Conservation (phyloP, 2,797 vertebrate genomes). For the Hipposideros larvatus region DNA sequence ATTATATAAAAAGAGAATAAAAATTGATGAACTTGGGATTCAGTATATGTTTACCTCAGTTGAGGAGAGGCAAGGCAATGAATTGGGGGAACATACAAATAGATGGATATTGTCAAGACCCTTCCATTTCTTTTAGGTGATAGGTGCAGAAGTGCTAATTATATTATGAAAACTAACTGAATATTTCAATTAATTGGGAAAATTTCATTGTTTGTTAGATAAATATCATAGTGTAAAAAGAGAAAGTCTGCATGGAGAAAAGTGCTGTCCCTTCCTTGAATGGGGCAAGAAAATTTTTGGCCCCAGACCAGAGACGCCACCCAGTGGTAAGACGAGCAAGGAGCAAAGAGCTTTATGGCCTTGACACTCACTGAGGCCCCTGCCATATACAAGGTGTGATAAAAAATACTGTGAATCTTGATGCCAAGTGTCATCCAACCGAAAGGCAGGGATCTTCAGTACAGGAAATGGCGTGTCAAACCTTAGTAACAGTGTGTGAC, state of each 20-base stretch:
- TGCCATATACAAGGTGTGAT: not conserved
- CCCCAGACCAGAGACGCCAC: not conserved
- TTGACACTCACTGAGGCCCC: not conserved
- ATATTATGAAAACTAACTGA: constrained; percentile 21
- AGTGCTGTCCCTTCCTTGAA: not conserved
- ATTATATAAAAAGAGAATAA: constrained; percentile 9
- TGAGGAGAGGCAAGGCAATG: not conserved
- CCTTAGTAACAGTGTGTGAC: no score
- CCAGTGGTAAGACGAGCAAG: not conserved
- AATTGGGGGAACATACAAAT: not conserved
- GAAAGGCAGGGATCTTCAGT: no score
- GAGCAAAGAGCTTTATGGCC: not conserved
- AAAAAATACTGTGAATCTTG: no score
- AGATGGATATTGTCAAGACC: not conserved
- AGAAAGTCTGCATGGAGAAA: not conserved
- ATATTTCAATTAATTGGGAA: constrained; percentile 52
- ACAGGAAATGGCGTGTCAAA: no score
- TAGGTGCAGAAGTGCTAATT: not conserved
- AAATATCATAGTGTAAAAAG: constrained; percentile 1
- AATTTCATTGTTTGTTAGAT: not conserved
- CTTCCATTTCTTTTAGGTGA: not conserved
- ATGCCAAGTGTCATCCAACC: no score
- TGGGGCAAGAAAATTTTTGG: constrained; percentile 13
- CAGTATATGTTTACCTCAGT: constrained; percentile 22
- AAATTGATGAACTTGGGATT: not conserved